Evolutionary conservation across 2,797 vertebrate genomes (phyloP).

Genomic region (Naso thynnoides): DNA sequence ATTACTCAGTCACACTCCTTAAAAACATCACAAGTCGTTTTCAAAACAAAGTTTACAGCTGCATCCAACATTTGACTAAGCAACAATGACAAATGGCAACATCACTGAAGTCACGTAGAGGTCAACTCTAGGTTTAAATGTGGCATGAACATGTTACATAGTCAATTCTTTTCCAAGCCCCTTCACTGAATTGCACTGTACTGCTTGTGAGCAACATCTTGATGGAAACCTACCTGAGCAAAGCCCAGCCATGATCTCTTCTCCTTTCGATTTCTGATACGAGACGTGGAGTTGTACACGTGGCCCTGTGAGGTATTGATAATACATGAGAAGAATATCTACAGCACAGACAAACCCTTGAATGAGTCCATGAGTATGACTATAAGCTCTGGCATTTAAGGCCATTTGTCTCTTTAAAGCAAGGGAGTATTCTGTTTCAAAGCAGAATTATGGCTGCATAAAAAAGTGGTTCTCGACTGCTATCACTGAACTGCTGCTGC

Average conservation of each 20-base stretch:
- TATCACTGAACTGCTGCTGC: not conserved
- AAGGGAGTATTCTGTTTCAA: not conserved
- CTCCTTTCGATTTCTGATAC: constrained; percentile 96
- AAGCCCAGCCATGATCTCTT: constrained; percentile 98
- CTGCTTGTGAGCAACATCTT: not conserved
- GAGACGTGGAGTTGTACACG: constrained; percentile 98
- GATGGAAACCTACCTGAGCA: constrained; percentile 90
- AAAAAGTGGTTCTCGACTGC: not conserved
- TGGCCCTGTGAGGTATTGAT: constrained; percentile 89
- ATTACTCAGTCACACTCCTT: not conserved
- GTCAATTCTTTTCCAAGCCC: not conserved
- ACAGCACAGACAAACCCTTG: constrained; percentile 1
- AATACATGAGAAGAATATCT: constrained; percentile 21
- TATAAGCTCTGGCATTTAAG: not conserved
- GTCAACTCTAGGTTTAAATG: not conserved
- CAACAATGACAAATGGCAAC: constrained; percentile 2
- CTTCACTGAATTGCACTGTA: not conserved
- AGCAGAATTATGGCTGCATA: not conserved
- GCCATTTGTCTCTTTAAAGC: not conserved
- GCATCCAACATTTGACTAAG: not conserved
- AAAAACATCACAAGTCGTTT: not conserved
- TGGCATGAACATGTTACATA: not conserved
- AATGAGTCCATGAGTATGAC: not conserved
- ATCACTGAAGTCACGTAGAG: not conserved
- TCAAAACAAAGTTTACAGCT: too few relatives aligned